phyloP scores from a whole-genome alignment of 2,797 vertebrate genomes.

The Holocentrus rufus region DNA sequence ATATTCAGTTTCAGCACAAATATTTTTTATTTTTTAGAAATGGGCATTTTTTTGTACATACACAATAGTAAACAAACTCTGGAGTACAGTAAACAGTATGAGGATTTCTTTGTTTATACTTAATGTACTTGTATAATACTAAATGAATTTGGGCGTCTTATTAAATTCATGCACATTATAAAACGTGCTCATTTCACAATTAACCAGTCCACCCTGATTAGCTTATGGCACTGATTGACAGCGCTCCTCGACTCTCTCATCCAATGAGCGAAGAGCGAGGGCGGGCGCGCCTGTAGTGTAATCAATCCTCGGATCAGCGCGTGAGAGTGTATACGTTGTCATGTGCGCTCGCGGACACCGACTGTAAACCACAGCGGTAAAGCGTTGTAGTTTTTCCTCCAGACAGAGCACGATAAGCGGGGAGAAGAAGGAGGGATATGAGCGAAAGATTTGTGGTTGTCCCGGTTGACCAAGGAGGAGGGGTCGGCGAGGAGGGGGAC shows the following conservation, averaged over 20 bases:
- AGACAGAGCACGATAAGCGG: conserved; percentile 5
- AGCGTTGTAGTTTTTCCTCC: conserved; percentile 21
- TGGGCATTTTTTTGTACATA: too few relatives aligned
- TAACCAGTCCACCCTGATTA: conserved; percentile 39
- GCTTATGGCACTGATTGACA: conserved; percentile 58
- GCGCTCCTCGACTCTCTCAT: conserved; percentile 9
- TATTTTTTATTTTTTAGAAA: too few relatives aligned
- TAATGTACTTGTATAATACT: too few relatives aligned
- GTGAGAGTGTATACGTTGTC: conserved; percentile 40
- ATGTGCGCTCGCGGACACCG: not conserved
- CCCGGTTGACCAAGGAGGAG: conserved; percentile 70
- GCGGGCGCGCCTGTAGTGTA: conserved; percentile 62
- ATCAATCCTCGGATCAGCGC: conserved; percentile 68
- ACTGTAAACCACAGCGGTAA: conserved; percentile 28
- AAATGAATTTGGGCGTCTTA: not conserved
- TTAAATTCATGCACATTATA: not conserved
- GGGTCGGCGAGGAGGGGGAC: conserved; percentile 44
- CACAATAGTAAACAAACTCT: too few relatives aligned
- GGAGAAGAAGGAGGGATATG: conserved; percentile 65
- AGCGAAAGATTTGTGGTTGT: conserved; percentile 83
- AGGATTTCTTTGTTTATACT: too few relatives aligned
- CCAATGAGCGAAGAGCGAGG: conserved; percentile 64
- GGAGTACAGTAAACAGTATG: too few relatives aligned
- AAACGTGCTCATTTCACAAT: conserved; percentile 11
- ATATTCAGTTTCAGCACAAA: too few relatives aligned